Evolutionary conservation across 1,140 invertebrate species (phyloP), one percentile per base, ranked within the genome.

Genomic region (Formica exsecta): DNA sequence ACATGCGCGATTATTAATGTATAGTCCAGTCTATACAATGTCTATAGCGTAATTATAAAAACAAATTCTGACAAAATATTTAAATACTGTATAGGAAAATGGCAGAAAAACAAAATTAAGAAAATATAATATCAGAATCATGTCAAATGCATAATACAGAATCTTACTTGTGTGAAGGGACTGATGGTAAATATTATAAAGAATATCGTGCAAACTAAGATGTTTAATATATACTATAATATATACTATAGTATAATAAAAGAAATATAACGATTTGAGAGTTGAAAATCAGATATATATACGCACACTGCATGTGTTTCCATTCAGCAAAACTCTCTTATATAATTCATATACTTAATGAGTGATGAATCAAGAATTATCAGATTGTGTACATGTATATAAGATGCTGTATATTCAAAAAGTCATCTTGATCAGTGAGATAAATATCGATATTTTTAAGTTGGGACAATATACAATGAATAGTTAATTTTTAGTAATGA

Each of bases 281-380:
- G n/a, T 81, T 32, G 77, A 86, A 89, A 89, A 86, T 89, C 59
- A 89, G 16, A 89, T 89, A 88, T 86, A 88, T 86, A 89, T 89
- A 66, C 22, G 57, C 16, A 64, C 2, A 44, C 16, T n/a, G 51
- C 59, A 75, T 70, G 62, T 83, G 51, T 71, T 83, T 76, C 8
- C 51, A 81, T 73, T 71, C 11, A 83, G 25, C 54, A 73, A 71
- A 71, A 68, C 44, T 71, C 25, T 70, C 25, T 70, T 7, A 36
- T 66, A 8, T 44, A 71, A 73, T 0, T 81, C 19, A 36, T 81
- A 73, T 70, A 71, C 3, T 19, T 61, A 59, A 5, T n/a, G 11
- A 41, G 29, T 62, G 19, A 22, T 71, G 51, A 59, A 70, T 81
- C 22, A 25, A 81, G 36, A 71, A 62, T 83, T 36, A 73, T 61